Percentiles rank a stretch among this genome's conserved stretches.
Evolutionary conservation across 1,140 invertebrate genomes (phyloP).

Genomic region (Drosophila orena): DNA sequence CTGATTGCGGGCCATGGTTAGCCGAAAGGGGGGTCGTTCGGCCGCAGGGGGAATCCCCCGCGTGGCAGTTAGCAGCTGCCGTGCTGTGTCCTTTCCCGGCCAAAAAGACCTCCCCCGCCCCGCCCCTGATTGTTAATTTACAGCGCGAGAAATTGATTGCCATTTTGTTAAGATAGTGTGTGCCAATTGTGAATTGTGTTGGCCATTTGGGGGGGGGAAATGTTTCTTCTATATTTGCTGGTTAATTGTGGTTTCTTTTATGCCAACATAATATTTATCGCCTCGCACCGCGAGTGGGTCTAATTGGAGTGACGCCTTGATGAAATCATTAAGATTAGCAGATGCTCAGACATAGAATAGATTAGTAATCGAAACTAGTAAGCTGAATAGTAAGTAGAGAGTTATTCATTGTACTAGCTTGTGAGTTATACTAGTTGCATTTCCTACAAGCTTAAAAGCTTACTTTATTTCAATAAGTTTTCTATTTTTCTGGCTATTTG

Average conservation of each 20-base stretch:
- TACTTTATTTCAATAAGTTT: no score
- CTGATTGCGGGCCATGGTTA: constrained; percentile 70
- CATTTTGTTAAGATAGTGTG: constrained; percentile 56
- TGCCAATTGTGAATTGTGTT: constrained; percentile 1
- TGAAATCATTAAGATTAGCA: constrained; percentile 32
- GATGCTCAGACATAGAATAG: constrained; percentile 9
- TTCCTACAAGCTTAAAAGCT: no score
- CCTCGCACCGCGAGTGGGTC: constrained; percentile 6
- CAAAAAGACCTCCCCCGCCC: background rate
- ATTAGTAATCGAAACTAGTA: no score
- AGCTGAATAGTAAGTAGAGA: no score
- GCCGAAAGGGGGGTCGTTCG: constrained; percentile 6
- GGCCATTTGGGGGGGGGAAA: constrained; percentile 16
- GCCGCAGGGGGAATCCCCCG: constrained; percentile 10
- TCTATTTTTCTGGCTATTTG: no score
- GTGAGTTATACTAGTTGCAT: no score
- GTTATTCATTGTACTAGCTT: no score
- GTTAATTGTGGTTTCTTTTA: constrained; percentile 66
- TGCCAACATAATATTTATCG: constrained; percentile 50
- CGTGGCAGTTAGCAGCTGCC: constrained; percentile 76
- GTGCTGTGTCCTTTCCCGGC: constrained; percentile 41
- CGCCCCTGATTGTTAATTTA: constrained; percentile 72
- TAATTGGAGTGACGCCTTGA: constrained; percentile 30
- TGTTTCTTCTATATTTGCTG: constrained; percentile 45
- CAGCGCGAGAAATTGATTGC: constrained; percentile 81